A percentile compares a stretch with the other conserved stretches of the same genome.
Evolutionary conservation across 1,140 invertebrate species (phyloP).

Genomic region (Trichogramma pretiosum): DNA sequence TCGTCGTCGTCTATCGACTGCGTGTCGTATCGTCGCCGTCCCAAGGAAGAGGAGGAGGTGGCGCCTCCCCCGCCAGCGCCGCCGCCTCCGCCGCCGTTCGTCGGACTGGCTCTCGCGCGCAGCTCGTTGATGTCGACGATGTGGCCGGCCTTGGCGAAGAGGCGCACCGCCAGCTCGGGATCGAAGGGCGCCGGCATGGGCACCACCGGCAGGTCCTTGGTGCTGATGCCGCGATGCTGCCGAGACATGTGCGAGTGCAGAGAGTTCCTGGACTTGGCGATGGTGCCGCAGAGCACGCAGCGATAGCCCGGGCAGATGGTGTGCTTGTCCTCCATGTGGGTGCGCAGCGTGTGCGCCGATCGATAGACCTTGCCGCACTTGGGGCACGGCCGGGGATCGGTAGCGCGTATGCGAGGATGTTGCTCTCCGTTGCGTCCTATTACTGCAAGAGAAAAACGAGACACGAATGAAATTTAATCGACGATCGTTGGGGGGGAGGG

Average conservation of each 20-base stretch:
- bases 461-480: slow-evolving; percentile 7
- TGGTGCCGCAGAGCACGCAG: slow-evolving; percentile 83
- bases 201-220: slow-evolving; percentile 80
- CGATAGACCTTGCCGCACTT: slow-evolving; percentile 89
- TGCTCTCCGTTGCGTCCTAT: slow-evolving; percentile 66
- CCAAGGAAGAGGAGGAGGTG: slow-evolving; percentile 53
- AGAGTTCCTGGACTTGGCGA: slow-evolving; percentile 83
- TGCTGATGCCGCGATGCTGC: slow-evolving; percentile 83
- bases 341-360: slow-evolving; percentile 79
- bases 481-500: too few relatives aligned
- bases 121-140: slow-evolving; percentile 77
- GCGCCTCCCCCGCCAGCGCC: slow-evolving; percentile 53
- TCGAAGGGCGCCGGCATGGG: slow-evolving; percentile 86
- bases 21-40: slow-evolving; percentile 55
- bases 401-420: slow-evolving; percentile 79
- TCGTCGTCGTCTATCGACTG: too few relatives aligned
- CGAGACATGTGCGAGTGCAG: slow-evolving; percentile 87
- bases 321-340: slow-evolving; percentile 86
- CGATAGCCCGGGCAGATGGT: slow-evolving; percentile 85
- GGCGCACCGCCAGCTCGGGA: slow-evolving; percentile 69
- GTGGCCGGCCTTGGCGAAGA: slow-evolving; percentile 77
- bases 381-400: slow-evolving; percentile 81
- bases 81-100: slow-evolving; percentile 66
- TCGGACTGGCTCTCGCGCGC: slow-evolving; percentile 70
- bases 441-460: slow-evolving; percentile 24